Percentiles rank a stretch among this genome's conserved stretches.
phyloP scores from a whole-genome alignment of 2,113 vertebrate species.

The Grammomys surdaster region DNA sequence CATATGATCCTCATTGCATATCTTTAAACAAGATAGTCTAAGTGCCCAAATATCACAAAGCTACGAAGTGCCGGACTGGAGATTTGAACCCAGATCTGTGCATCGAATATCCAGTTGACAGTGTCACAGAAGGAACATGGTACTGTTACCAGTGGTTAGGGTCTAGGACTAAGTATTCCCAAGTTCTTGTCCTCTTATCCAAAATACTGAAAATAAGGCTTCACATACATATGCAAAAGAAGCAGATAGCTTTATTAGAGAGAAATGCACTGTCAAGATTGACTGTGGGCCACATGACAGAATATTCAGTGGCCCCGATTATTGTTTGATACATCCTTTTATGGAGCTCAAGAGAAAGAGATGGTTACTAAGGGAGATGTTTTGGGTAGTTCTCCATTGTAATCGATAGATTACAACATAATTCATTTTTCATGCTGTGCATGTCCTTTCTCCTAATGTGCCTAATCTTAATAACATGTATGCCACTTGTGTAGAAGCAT shows the following conservation, averaged over 20 bases:
- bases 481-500: neutral
- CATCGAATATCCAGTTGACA: neutral
- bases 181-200: neutral
- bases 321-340: neutral
- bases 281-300: neutral
- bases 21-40: neutral
- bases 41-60: neutral
- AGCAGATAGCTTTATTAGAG: neutral
- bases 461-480: neutral
- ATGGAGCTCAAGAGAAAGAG: neutral
- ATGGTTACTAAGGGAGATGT: neutral
- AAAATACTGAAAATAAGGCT: neutral
- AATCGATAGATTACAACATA: neutral
- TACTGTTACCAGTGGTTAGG: neutral
- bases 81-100: constrained; percentile 10
- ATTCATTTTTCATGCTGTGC: neutral
- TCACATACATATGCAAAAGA: neutral
- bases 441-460: neutral
- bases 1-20: constrained; percentile 4
- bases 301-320: neutral
- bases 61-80: constrained; percentile 2
- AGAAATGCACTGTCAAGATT: neutral
- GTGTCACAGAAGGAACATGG: neutral
- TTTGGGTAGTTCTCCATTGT: neutral
- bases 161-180: neutral